Percentiles rank a stretch among this genome's conserved stretches.
Conservation (phyloP, 2,888 invertebrate genomes). For the Lissonota sp. region DNA sequence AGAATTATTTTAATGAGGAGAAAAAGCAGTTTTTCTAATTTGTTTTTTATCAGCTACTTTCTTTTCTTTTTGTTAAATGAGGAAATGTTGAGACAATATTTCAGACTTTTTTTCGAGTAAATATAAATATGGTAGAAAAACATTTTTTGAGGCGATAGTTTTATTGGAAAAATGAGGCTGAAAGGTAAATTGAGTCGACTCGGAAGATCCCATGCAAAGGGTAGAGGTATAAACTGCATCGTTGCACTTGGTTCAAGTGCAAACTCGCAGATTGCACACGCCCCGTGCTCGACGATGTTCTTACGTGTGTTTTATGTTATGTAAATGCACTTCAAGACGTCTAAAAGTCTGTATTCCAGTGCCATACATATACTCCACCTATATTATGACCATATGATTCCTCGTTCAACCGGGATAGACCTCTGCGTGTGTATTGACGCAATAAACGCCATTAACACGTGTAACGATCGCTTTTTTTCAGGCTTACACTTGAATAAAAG, state of each 20-base stretch:
- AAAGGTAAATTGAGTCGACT: no score
- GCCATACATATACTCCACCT: slow-evolving; percentile 5
- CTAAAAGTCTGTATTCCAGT: slow-evolving; percentile 1
- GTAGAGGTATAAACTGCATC: neutral
- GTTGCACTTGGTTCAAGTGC: slow-evolving; percentile 22
- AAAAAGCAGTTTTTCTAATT: no score
- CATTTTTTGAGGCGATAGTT: no score
- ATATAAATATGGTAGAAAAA: no score
- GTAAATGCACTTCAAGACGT: slow-evolving; percentile 66
- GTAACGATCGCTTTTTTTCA: slow-evolving; percentile 67
- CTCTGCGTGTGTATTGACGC: slow-evolving; percentile 29
- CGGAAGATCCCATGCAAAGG: no score
- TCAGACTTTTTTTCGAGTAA: no score
- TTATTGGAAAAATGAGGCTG: no score
- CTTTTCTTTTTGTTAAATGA: no score
- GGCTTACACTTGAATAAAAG: slow-evolving; percentile 2
- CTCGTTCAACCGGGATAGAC: slow-evolving; percentile 16
- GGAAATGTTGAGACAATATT: no score
- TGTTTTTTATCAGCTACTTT: no score
- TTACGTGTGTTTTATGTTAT: slow-evolving; percentile 70
- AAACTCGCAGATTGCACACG: slow-evolving; percentile 48
- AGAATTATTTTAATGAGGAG: no score
- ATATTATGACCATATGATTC: slow-evolving; percentile 49
- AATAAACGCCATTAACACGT: slow-evolving; percentile 56
- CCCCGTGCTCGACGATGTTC: slow-evolving; percentile 31